Percentiles rank a stretch among this genome's conserved stretches.
These are phyloP conservation scores for Xyliphius kryptos DNA, from an alignment of 2,113 vertebrate genomes.

Conservation along the genomic window DNA sequence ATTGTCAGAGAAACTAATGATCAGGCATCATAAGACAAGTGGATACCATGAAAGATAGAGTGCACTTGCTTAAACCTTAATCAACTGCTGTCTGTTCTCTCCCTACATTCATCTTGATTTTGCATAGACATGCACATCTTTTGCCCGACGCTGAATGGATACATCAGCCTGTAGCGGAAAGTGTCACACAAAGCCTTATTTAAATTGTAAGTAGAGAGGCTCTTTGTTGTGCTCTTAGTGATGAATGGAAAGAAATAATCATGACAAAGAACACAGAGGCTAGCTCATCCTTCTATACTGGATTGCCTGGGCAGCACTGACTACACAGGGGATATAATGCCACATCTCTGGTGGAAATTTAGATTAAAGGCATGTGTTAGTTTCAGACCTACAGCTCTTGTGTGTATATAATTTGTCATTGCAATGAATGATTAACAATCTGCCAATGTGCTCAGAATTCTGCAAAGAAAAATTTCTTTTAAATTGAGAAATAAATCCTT, in stretches of 20 bases:
- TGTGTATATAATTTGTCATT: slow-evolving; percentile 24
- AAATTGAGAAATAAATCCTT: slow-evolving; percentile 20
- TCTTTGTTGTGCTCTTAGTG: slow-evolving; percentile 46
- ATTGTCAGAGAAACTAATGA: slow-evolving; percentile 75
- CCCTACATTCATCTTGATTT: slow-evolving; percentile 71
- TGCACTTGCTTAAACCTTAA: slow-evolving; percentile 55
- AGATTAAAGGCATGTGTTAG: slow-evolving; percentile 22
- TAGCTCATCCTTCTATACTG: slow-evolving; percentile 26
- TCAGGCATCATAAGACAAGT: slow-evolving; percentile 70
- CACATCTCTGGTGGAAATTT: slow-evolving; percentile 25
- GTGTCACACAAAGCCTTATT: slow-evolving; percentile 51
- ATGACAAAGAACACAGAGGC: slow-evolving; percentile 28
- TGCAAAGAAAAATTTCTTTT: slow-evolving; percentile 18
- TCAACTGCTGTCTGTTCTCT: slow-evolving; percentile 59
- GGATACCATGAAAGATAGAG: slow-evolving; percentile 61
- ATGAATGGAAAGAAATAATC: slow-evolving; percentile 48
- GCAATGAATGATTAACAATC: slow-evolving; percentile 15
- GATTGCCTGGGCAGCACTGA: slow-evolving; percentile 19
- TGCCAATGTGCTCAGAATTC: background rate
- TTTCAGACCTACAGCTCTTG: slow-evolving; percentile 7
- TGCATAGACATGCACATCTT: slow-evolving; percentile 66
- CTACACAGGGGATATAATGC: slow-evolving; percentile 21
- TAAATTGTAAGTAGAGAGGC: slow-evolving; percentile 47
- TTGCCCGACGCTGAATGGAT: slow-evolving; percentile 50
- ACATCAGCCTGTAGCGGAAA: slow-evolving; percentile 41